Evolutionary conservation across 1,140 invertebrate species (phyloP).

Genomic region (Drosophila orena): DNA sequence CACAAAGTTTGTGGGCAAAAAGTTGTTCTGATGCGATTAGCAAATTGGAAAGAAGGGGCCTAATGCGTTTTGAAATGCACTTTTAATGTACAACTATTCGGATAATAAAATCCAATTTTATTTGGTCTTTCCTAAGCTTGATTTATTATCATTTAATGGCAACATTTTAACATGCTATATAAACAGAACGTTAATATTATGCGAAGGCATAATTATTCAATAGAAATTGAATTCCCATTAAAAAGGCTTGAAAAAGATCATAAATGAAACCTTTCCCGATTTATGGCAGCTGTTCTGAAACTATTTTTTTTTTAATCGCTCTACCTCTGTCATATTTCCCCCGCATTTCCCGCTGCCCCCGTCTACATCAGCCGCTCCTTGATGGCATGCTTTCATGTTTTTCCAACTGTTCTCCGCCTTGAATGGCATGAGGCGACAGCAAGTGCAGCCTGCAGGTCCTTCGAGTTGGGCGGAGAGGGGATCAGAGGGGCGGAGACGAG

Average conservation of each 20-base stretch:
- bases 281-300: background rate
- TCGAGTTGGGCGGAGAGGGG: background rate
- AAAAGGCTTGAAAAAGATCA: background rate
- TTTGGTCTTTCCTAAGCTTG: too few relatives aligned
- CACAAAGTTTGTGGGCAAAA: conserved; percentile 3
- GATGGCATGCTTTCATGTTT: conserved; percentile 41
- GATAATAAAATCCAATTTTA: background rate
- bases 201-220: too few relatives aligned
- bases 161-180: too few relatives aligned
- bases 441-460: conserved; percentile 39
- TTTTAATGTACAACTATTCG: background rate
- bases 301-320: background rate
- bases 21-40: background rate
- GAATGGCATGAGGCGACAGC: conserved; percentile 29
- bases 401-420: conserved; percentile 23
- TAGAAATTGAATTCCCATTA: background rate
- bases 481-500: too few relatives aligned
- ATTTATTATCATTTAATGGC: too few relatives aligned
- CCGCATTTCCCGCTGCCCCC: background rate
- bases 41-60: background rate
- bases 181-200: too few relatives aligned
- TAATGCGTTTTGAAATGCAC: background rate
- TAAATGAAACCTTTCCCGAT: background rate
- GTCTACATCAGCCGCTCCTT: conserved; percentile 2
- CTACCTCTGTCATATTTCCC: conserved; percentile 15